Evolutionary conservation across 2,888 invertebrate species (phyloP), one percentile per base, ranked within the genome.

Genomic region (Dorcus hopei): DNA sequence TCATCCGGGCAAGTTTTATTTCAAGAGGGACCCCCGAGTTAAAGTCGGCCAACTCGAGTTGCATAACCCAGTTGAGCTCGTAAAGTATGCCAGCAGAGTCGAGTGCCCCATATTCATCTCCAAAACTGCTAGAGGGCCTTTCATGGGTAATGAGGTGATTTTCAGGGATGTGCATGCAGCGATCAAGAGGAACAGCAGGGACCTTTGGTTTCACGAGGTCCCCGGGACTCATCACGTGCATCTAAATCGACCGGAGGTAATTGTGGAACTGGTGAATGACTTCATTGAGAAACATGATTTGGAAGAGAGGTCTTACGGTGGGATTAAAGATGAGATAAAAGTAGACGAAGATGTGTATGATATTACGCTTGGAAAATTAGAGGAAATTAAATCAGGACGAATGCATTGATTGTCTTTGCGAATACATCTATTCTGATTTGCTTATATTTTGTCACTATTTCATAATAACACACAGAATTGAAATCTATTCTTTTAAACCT

Each of bases 141-240:
- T 59, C 16, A 54, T 59, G 23, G 59, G 55, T 19, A 52, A 56
- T 7, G 23, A 52, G 51, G 49, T 47, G 3, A 45, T 59, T 6
- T 59, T 59, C 33, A 39, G 47, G 23, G 48, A 55, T 9, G 52
- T 59, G 23, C 33, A 49, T 86, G 19, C 81, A 49, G 70, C 83
- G 8, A 72, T 89, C 26, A 82, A 79, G 54, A 77, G 79, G 57
- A 80, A 66, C 60, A 83, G 85, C 67, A 77, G 78, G 0, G 79
- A 83, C 48, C 88, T 85, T 67, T 48, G 49, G 40, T 81, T 81
- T 61, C 81, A 86, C 56, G 80, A 82, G 59, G 78, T 91, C 0
- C 81, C 86, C 11, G 90, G 90, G 1, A 82, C 83, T 2, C 91
- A 91, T 78, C 90, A 91, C 74, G 81, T 87, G n/a, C 91, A 91